A percentile compares a stretch with the other conserved stretches of the same genome.
These are phyloP conservation scores for Tachina grossa DNA, from an alignment of 2,888 invertebrate genomes.

Conservation along the genomic window DNA sequence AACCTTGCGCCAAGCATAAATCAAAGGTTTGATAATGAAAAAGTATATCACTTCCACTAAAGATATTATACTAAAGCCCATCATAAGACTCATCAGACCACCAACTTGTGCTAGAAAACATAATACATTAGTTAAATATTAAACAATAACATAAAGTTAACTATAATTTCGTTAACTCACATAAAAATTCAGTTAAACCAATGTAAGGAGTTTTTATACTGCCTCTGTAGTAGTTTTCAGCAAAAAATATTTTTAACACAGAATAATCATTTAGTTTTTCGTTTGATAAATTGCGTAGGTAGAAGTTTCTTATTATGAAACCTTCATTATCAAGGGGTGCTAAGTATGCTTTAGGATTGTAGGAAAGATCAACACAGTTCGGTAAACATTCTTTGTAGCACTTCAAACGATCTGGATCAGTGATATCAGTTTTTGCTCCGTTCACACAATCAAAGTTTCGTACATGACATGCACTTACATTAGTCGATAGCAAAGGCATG, in stretches of 20 bases:
- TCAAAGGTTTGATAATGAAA: slow-evolving; percentile 85
- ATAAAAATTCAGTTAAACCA: slow-evolving; percentile 85
- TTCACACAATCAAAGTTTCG: slow-evolving; percentile 86
- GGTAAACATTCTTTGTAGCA: slow-evolving; percentile 85
- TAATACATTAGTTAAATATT: background rate
- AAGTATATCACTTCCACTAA: slow-evolving; percentile 89
- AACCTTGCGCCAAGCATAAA: slow-evolving; percentile 75
- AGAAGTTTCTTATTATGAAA: slow-evolving; percentile 67
- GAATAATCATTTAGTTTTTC: slow-evolving; percentile 85
- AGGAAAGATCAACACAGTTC: slow-evolving; percentile 89
- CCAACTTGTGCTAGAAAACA: slow-evolving; percentile 88
- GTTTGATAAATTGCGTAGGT: slow-evolving; percentile 73
- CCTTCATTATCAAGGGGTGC: slow-evolving; percentile 83
- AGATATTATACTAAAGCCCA: slow-evolving; percentile 92
- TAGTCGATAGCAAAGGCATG: slow-evolving; percentile 85
- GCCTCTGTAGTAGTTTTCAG: slow-evolving; percentile 87
- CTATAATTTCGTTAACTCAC: too few species aligned
- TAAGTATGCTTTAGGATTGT: slow-evolving; percentile 85
- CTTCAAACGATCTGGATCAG: slow-evolving; percentile 55
- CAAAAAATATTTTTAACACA: slow-evolving; percentile 88
- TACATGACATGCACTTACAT: slow-evolving; percentile 87
- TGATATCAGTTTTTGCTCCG: slow-evolving; percentile 75
- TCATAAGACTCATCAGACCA: slow-evolving; percentile 90
- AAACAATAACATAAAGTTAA: slow-evolving; percentile 85
- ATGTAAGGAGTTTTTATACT: slow-evolving; percentile 89